Conservation (phyloP, 1,140 invertebrate species). For the Lordiphosa mommai region DNA sequence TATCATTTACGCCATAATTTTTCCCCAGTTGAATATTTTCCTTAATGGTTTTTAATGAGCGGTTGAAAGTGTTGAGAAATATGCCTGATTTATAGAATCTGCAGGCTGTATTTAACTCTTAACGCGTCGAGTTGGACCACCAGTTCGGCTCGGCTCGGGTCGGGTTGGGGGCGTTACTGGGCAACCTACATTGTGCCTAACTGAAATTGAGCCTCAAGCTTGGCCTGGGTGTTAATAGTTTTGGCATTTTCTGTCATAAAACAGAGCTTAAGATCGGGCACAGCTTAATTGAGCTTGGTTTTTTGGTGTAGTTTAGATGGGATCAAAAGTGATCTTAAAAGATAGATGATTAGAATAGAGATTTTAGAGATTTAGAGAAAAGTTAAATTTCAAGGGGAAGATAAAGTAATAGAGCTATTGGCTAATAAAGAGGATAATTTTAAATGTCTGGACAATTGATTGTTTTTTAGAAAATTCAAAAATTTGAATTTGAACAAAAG, state of each 20-base stretch:
- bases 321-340: too few species aligned
- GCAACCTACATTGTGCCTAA: slow-evolving; percentile 48
- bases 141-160: slow-evolving; percentile 5
- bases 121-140: slow-evolving; percentile 31
- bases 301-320: slow-evolving; percentile 2
- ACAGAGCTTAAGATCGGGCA: slow-evolving; percentile 10
- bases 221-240: slow-evolving; percentile 23
- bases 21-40: slow-evolving; percentile 67
- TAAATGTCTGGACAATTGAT: too few species aligned
- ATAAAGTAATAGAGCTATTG: too few species aligned
- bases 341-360: too few species aligned
- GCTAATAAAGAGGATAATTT: too few species aligned
- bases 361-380: too few species aligned
- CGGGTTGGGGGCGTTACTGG: slow-evolving; percentile 20
- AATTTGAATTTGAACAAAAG: too few species aligned
- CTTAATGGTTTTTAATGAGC: slow-evolving; percentile 75
- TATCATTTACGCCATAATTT: slow-evolving; percentile 76
- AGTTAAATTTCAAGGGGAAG: too few species aligned
- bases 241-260: slow-evolving; percentile 8
- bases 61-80: slow-evolving; percentile 65
- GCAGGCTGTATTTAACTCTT: slow-evolving; percentile 61
- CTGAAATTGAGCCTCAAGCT: slow-evolving; percentile 9
- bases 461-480: too few species aligned
- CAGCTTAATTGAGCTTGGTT: slow-evolving; percentile 4
- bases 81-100: slow-evolving; percentile 68